Evolutionary conservation across 2,888 invertebrate species (phyloP).

Genomic region (Lumbricus terrestris): DNA sequence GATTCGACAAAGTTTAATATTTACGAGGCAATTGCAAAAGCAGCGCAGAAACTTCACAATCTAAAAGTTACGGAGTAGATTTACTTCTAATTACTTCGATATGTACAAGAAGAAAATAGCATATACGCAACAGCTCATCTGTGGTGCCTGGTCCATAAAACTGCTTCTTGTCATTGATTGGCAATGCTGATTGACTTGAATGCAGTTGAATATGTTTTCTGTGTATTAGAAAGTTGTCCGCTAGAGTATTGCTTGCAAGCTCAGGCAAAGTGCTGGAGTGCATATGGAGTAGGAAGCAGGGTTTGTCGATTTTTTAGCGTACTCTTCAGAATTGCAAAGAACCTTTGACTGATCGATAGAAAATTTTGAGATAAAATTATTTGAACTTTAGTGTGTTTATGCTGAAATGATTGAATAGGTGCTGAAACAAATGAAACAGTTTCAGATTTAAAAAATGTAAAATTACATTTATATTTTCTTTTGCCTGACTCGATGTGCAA

Average conservation of each 20-base stretch:
- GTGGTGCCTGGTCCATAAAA: too few species aligned
- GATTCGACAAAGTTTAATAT: slow-evolving; percentile 25
- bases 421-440: too few species aligned
- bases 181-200: neutral
- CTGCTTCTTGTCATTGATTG: neutral
- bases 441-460: too few species aligned
- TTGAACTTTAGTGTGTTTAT: neutral
- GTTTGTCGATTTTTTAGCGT: neutral
- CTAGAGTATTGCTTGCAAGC: neutral
- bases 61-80: neutral
- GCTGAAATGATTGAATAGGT: neutral
- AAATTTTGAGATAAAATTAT: neutral
- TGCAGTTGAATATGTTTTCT: neutral
- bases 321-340: neutral
- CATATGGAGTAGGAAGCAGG: neutral
- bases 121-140: neutral
- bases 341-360: neutral
- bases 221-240: neutral
- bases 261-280: too few species aligned
- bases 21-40: slow-evolving; percentile 21
- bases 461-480: neutral
- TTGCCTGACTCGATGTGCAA: neutral
- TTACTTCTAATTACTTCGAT: too few species aligned
- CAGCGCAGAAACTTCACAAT: slow-evolving; percentile 20
- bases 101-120: neutral